These are phyloP conservation scores for Drosophila willistoni DNA, from an alignment of 1,140 invertebrate genomes.

Conservation along the genomic window DNA sequence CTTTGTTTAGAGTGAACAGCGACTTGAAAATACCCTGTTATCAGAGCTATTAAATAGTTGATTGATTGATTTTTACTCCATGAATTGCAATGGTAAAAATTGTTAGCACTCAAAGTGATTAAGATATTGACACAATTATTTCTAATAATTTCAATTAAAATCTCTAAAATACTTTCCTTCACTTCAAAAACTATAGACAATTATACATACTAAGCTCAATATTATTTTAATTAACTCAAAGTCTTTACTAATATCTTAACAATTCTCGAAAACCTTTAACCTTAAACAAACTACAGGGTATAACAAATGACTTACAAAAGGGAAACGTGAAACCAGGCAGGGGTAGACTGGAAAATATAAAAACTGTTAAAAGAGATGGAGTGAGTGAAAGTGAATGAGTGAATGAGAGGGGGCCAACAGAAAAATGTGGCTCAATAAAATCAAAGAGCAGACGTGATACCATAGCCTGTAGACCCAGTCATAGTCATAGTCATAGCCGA, in stretches of 20 bases:
- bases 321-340: conserved; percentile 39
- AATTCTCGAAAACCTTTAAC: background rate
- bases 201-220: too few species aligned
- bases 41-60: too few species aligned
- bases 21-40: background rate
- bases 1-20: background rate
- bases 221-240: background rate
- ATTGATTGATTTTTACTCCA: too few species aligned
- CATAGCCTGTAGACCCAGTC: conserved; percentile 31
- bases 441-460: conserved; percentile 78
- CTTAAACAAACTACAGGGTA: background rate
- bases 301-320: conserved; percentile 30
- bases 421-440: conserved; percentile 78
- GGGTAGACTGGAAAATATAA: conserved; percentile 47
- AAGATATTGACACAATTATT: too few species aligned
- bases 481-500: conserved; percentile 25
- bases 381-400: conserved; percentile 36
- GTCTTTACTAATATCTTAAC: background rate
- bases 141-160: too few species aligned
- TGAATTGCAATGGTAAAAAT: too few species aligned
- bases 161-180: too few species aligned
- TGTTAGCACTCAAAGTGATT: too few species aligned
- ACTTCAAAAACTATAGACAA: too few species aligned
- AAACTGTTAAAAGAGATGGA: conserved; percentile 34
- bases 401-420: conserved; percentile 26